Percentiles rank a stretch among this genome's conserved stretches.
phyloP scores from a whole-genome alignment of 2,113 vertebrate species.

The Drymodes brunneopygia region DNA sequence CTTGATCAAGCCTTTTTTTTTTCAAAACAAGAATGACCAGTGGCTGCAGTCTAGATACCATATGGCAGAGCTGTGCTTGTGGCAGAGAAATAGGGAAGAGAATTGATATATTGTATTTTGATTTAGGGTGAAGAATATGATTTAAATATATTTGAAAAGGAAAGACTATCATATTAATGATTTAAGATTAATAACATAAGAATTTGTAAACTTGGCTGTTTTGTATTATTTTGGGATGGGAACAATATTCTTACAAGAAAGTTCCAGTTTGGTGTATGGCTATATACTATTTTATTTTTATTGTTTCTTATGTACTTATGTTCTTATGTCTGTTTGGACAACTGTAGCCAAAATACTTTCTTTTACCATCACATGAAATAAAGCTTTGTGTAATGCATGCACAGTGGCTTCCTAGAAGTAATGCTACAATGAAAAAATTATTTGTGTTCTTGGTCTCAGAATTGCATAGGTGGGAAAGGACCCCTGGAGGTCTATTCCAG shows the following conservation, averaged over 20 bases:
- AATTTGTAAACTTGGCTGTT: not conserved
- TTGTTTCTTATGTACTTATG: not conserved
- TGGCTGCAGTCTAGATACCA: not conserved
- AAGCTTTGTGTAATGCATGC: not conserved
- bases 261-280: not conserved
- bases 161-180: not conserved
- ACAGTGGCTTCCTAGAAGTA: not conserved
- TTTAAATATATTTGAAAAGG: not conserved
- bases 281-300: not conserved
- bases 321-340: not conserved
- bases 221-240: not conserved
- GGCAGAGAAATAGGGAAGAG: not conserved
- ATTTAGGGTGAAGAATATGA: not conserved
- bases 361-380: not conserved
- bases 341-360: not conserved
- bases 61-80: not conserved
- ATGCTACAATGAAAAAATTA: not conserved
- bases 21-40: not conserved
- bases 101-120: not conserved
- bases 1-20: not conserved
- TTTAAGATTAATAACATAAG: not conserved
- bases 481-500: not conserved
- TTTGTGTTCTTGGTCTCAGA: not conserved
- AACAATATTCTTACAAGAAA: not conserved
- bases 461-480: not conserved